Evolutionary conservation across 2,113 vertebrate genomes (phyloP).

Genomic region (Trogon surrucura): DNA sequence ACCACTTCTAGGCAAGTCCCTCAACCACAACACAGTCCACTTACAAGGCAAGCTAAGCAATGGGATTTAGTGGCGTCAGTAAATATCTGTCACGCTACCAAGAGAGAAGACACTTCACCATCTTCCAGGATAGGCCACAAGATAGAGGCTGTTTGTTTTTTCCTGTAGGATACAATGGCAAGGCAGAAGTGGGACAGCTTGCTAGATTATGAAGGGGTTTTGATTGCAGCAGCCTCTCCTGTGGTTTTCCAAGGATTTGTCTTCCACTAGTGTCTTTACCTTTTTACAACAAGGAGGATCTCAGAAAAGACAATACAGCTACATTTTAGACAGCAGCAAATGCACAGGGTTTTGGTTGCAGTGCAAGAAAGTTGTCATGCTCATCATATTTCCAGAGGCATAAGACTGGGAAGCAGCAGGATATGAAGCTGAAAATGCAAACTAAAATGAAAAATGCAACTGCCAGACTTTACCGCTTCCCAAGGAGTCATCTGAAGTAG

Average conservation of each 20-base stretch:
- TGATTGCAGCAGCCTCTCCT: background rate
- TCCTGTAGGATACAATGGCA: background rate
- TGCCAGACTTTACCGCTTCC: background rate
- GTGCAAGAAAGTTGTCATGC: background rate
- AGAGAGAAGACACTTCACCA: background rate
- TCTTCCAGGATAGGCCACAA: background rate
- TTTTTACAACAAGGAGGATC: background rate
- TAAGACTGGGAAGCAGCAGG: background rate
- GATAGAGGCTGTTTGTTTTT: background rate
- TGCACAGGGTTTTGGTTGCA: background rate
- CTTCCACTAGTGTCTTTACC: background rate
- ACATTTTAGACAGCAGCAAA: background rate
- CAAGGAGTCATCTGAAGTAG: background rate
- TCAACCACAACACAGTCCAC: background rate
- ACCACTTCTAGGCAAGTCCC: background rate
- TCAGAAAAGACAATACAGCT: background rate
- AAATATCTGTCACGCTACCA: background rate
- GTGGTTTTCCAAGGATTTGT: background rate
- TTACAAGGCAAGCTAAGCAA: background rate
- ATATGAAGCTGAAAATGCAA: background rate
- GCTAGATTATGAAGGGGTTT: background rate
- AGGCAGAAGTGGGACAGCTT: background rate
- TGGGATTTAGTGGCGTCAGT: background rate
- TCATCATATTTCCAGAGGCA: background rate
- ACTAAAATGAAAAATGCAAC: background rate